Base-by-base conservation (phyloP, 2,113 vertebrate genomes). In the Alces alces region DNA sequence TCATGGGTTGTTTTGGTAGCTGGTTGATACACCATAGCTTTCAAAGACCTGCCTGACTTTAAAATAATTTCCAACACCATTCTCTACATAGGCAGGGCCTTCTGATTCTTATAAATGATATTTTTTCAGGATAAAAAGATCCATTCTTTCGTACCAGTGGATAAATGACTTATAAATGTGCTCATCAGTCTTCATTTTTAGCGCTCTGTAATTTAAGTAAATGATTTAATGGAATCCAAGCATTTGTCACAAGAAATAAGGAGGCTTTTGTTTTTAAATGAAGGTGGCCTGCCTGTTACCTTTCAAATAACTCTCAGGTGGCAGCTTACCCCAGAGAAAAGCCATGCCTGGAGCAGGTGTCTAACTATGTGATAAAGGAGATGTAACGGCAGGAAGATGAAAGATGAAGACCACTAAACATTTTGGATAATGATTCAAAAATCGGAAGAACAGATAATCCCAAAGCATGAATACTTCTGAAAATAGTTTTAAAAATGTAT, bases 401-500 rank as follows among this genome's bases (percentile, higher is more conserved):
- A 95, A 86, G 30, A 93, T 83, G n/a, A 86, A 83, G 4, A 58
- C 36, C 27, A 83, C 30, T 61, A 76, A 86, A 60, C 36, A 92
- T 92, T 96, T 93, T 80, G 33, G 70, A 66, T 47, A 89, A 91
- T 54, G 13, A 95, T 86, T 90, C 14, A 80, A 97, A 95, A 96
- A 95, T 70, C 0, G 60, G 9, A 95, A 91, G 92, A 82, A 36
- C 36, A 45, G 86, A 84, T 86, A 94, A 96, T 84, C 91, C 88
- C 88, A 93, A 93, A 90, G 94, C 80, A 93, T n/a, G 50, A 60
- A 92, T 86, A 55, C 45, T 79, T 94, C 82, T 91, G 76, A 96
- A 97, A 96, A 89, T 89, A 39, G 39, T 83, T 52, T 96, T 91
- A 6, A 91, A 95, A 95, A 98, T 98, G 87, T 76, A 95, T 95